Evolutionary conservation across 2,888 invertebrate genomes (phyloP).

Genomic region (Xylocampa areola): DNA sequence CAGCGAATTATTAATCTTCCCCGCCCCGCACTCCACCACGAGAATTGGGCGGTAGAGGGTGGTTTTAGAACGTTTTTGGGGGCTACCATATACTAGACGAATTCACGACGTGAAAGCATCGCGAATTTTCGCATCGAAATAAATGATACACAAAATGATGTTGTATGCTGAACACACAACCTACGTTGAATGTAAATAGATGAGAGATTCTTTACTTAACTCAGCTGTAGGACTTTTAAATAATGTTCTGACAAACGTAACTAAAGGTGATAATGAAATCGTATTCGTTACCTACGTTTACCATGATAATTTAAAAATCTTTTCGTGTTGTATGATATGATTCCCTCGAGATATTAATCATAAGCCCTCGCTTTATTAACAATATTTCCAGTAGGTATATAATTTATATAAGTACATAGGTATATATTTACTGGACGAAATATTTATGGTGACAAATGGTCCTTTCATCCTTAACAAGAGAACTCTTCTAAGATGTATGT

Average conservation of each 20-base stretch:
- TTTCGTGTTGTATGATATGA: too few species aligned
- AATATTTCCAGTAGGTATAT: too few species aligned
- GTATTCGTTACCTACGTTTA: too few species aligned
- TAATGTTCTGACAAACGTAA: background rate
- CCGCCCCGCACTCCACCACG: constrained; percentile 26
- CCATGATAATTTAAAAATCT: too few species aligned
- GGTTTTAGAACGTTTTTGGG: constrained; percentile 26
- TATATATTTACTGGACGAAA: too few species aligned
- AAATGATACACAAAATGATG: constrained; percentile 42
- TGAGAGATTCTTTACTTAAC: constrained; percentile 16
- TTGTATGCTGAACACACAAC: constrained; percentile 27
- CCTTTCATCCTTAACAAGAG: too few species aligned
- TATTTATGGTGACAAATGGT: too few species aligned
- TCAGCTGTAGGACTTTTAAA: constrained; percentile 10
- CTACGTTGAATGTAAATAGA: constrained; percentile 25
- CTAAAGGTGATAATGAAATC: too few species aligned
- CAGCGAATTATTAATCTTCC: constrained; percentile 54
- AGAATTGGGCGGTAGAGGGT: constrained; percentile 37
- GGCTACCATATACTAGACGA: constrained; percentile 36
- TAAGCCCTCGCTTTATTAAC: too few species aligned
- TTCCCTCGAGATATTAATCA: too few species aligned
- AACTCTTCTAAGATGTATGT: too few species aligned
- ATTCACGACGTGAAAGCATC: constrained; percentile 39
- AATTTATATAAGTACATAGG: too few species aligned
- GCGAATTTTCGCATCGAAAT: constrained; percentile 27